A percentile compares a stretch with the other conserved stretches of the same genome.
These are phyloP conservation scores for Trichonephila clavipes DNA, from an alignment of 1,140 invertebrate species.

Conservation along the genomic window DNA sequence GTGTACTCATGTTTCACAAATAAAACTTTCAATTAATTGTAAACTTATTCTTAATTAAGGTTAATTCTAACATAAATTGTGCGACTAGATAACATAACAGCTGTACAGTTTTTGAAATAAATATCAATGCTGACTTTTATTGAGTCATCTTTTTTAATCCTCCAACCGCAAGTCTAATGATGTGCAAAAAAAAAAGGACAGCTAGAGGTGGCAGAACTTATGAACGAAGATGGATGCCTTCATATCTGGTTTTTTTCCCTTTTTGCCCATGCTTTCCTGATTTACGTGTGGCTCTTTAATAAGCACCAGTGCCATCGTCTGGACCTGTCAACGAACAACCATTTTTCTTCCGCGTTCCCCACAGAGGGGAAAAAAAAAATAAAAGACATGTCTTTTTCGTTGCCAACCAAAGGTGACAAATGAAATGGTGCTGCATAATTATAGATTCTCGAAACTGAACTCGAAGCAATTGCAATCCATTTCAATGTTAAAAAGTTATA, in stretches of 20 bases:
- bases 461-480: neutral
- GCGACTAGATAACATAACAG: too few relatives aligned
- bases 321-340: conserved; percentile 13
- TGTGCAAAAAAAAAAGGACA: neutral
- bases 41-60: too few relatives aligned
- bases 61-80: too few relatives aligned
- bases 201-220: neutral
- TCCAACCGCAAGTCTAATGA: neutral
- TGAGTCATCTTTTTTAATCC: too few relatives aligned
- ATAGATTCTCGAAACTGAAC: neutral
- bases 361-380: neutral
- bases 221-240: conserved; percentile 35
- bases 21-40: too few relatives aligned
- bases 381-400: conserved; percentile 1
- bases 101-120: too few relatives aligned
- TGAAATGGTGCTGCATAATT: conserved; percentile 43
- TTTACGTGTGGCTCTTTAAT: neutral
- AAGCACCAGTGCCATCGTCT: neutral
- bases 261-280: neutral
- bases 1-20: too few relatives aligned
- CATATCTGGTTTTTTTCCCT: neutral
- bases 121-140: too few relatives aligned
- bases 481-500: neutral
- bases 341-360: conserved; percentile 26
- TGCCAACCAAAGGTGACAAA: conserved; percentile 51